Evolutionary conservation across 2,113 vertebrate species (phyloP), one percentile per base, ranked within the genome.

Genomic region (Mandrillus leucophaeus): DNA sequence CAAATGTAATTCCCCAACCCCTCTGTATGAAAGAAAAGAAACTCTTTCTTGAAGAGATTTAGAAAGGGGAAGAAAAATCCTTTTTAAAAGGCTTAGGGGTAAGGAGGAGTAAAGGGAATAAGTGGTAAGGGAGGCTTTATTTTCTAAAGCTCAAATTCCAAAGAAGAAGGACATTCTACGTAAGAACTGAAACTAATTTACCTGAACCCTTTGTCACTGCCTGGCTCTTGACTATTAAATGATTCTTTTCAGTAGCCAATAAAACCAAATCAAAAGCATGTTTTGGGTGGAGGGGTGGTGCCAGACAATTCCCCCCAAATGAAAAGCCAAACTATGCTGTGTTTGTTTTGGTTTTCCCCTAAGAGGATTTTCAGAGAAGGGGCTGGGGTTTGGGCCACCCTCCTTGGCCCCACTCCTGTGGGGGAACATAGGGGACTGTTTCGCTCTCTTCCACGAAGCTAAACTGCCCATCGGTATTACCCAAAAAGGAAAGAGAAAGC

Each of bases 141-240:
- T 98, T 98, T 98, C 98, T 98, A 97, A 98, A 98, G 98, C 98
- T 98, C 97, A 95, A 97, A 98, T 97, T 98, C 98, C 98, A 98
- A 93, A 98, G 98, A 57, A 97, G 97, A 93, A 98, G 98, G 97
- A 97, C 88, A 0, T 93, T 96, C 97, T 96, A 96, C 95, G 95
- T 96, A 98, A 96, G 98, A 98, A 98, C 98, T 98, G 98, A 98
- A 98, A 98, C 98, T 98, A 98, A 98, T 98, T 99, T 98, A 99
- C 99, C 98, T 99, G 98, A 98, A 98, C 97, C 96, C 95, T 98
- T 98, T 98, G 98, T 98, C 98, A 98, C 97, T 68, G 94, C 81
- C 93, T 96, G 94, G 96, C 97, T 96, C 98, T 98, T 98, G 98
- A 98, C 98, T 88, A 96, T 59, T 80, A 96, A 98, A 94, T 86